Base-by-base conservation (phyloP, 2,797 vertebrate species). In the Picus viridis region DNA sequence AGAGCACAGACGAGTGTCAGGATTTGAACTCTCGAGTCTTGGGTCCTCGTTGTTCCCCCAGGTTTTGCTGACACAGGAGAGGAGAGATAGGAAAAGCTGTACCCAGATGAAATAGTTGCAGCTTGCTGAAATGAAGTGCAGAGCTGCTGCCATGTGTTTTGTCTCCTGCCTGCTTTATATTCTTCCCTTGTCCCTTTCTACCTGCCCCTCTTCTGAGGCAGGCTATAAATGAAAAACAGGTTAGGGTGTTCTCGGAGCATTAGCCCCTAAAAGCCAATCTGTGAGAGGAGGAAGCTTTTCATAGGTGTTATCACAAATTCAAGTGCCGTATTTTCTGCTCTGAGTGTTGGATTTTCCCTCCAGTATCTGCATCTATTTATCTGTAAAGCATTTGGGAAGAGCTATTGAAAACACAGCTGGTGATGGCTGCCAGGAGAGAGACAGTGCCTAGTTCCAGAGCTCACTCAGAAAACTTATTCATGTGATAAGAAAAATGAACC, bases 351-450 rank as follows among this genome's bases (percentile, higher is more conserved):
- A 43, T 77, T 80, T 82, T 73, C 47, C 36, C 32, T 80, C 16
- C 45, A 30, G 63, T 93, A n/a, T 71, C 59, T 84, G 54, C 45
- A 49, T 70, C 64, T 36, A 0, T 70, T 54, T 61, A 19, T 27
- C 56, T 56, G 34, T 39, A 83, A 83, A 65, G 43, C 63, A n/a
- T 69, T 85, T 77, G 67, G 71, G 63, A 69, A 88, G 58, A 78
- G 68, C 79, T 91, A 63, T 7, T 86, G 87, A 83, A 86, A 86
- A 54, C 70, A 19, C 68, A 93, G 87, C 91, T 93, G 88, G 85
- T 69, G 91, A 7, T 78, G 56, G 29, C 76, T 86, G 34, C 73
- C 59, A 12, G 69, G 47, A 59, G 65, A 59, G 56, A 89, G 69
- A 6, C 57, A 34, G 16, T n/a, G 53, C 30, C 19, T 22, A 53